These are phyloP conservation scores for Catalaphyllia jardinei DNA, from an alignment of 64 coral and sea anemone genomes.

Conservation along the genomic window DNA sequence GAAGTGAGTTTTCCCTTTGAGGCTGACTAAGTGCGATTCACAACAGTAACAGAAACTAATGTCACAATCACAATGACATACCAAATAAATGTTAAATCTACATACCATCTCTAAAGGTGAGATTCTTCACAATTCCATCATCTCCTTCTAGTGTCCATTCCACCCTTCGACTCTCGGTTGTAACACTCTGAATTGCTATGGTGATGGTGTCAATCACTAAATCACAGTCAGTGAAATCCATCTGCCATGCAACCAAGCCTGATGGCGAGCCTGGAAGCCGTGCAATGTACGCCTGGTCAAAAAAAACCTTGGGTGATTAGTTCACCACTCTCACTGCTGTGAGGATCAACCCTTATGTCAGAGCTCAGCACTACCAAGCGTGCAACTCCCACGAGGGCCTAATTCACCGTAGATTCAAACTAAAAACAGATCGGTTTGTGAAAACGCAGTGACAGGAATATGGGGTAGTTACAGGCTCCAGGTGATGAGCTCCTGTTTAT, in stretches of 20 bases:
- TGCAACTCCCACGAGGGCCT: too few species aligned
- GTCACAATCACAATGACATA: too few species aligned
- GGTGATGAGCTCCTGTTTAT: too few species aligned
- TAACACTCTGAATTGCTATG: constrained; percentile 35
- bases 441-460: too few species aligned
- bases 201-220: constrained; percentile 69
- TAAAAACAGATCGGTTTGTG: too few species aligned
- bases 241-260: constrained; percentile 69
- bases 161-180: constrained; percentile 67
- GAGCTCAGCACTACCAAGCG: too few species aligned
- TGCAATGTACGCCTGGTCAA: constrained; percentile 66
- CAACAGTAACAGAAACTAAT: too few species aligned
- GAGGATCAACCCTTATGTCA: not conserved
- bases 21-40: too few species aligned
- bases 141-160: constrained; percentile 73
- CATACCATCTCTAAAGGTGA: not conserved
- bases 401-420: too few species aligned
- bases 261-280: constrained; percentile 36
- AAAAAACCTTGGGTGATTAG: not conserved
- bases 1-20: too few species aligned
- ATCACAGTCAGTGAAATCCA: constrained; percentile 57
- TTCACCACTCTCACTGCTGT: not conserved
- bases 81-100: not conserved
- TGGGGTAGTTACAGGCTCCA: too few species aligned
- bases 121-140: not conserved